phyloP scores from a whole-genome alignment of 2,888 invertebrate genomes.

The Napeogenes sylphis region DNA sequence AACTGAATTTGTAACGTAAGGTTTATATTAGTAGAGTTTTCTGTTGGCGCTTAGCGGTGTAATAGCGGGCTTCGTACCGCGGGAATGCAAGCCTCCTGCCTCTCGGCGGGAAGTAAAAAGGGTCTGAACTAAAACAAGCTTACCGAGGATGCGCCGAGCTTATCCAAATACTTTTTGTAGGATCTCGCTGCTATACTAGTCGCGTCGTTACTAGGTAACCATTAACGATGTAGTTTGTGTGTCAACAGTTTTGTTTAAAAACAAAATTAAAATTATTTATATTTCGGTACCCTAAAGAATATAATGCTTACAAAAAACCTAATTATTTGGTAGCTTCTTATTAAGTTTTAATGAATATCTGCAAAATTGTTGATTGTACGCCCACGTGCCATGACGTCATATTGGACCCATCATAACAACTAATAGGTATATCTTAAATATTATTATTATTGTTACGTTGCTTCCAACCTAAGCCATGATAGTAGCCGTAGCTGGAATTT shows the following conservation, averaged over 20 bases:
- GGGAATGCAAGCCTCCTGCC: conserved; percentile 58
- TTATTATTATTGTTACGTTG: too few species aligned
- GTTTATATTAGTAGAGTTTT: conserved; percentile 17
- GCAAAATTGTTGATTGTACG: conserved; percentile 21
- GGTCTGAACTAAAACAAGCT: conserved; percentile 56
- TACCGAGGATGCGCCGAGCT: conserved; percentile 60
- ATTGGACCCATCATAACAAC: conserved; percentile 2
- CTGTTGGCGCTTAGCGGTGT: conserved; percentile 37
- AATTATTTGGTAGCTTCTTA: too few species aligned
- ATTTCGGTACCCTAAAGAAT: background rate
- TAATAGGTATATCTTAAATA: background rate
- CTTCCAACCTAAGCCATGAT: too few species aligned
- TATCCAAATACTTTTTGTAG: conserved; percentile 49
- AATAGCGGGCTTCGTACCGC: conserved; percentile 37
- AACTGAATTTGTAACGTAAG: conserved; percentile 1
- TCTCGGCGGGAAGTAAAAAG: conserved; percentile 65
- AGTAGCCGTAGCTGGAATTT: too few species aligned
- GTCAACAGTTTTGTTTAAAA: background rate
- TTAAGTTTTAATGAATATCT: conserved; percentile 8
- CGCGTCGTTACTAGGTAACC: conserved; percentile 15
- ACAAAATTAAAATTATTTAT: background rate
- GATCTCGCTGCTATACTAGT: conserved; percentile 20
- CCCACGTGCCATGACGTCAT: conserved; percentile 31
- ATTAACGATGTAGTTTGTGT: background rate
- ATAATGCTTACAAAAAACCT: background rate